Conservation (phyloP, 2,113 vertebrate species). For the Butastur rufipennis region DNA sequence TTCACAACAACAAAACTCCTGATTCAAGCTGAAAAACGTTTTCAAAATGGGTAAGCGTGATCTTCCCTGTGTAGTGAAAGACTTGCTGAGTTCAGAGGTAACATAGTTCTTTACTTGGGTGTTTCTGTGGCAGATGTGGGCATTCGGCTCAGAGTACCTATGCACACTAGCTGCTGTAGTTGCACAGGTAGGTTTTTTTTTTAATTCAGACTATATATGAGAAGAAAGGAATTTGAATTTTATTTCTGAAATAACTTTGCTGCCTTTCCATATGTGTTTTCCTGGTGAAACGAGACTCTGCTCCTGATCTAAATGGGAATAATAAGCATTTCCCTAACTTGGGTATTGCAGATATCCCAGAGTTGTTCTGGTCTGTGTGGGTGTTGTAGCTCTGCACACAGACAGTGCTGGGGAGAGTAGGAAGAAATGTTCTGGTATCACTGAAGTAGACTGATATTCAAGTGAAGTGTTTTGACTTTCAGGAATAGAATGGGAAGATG, state of each 20-base stretch:
- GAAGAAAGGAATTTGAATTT: background rate
- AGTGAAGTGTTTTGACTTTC: background rate
- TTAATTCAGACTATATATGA: background rate
- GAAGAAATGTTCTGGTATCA: background rate
- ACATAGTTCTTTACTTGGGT: background rate
- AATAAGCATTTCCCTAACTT: background rate
- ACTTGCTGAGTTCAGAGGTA: background rate
- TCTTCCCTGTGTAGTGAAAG: background rate
- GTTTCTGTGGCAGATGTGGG: background rate
- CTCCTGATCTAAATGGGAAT: background rate
- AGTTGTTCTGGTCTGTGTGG: background rate
- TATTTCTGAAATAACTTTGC: background rate
- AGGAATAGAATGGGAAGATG: background rate
- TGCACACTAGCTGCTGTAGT: background rate
- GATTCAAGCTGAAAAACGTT: background rate
- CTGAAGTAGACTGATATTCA: background rate
- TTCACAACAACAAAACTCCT: background rate
- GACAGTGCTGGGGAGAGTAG: background rate
- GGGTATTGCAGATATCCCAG: background rate
- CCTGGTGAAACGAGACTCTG: background rate
- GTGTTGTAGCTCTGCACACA: background rate
- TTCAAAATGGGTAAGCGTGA: fast-evolving
- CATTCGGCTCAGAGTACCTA: fast-evolving
- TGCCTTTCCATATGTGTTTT: background rate
- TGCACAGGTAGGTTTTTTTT: background rate